Evolutionary conservation across 2,888 invertebrate species (phyloP), one percentile per base, ranked within the genome.

Genomic region (Archips xylosteana): DNA sequence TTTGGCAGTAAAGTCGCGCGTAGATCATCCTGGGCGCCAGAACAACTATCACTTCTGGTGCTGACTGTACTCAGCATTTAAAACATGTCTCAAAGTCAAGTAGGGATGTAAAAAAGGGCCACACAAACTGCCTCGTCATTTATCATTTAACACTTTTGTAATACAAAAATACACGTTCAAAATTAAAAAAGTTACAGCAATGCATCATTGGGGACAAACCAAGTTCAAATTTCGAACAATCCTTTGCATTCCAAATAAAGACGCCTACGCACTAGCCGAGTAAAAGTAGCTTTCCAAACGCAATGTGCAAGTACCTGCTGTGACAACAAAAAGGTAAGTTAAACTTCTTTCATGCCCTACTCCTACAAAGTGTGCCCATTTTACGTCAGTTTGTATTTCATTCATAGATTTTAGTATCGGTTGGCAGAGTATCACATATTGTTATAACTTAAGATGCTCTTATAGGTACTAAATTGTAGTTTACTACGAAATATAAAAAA

Each of bases 211-310:
- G 68, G 63, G 83, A 83, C 84, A 85, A 87, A 87, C 82, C 82
- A 83, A 85, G 81, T 82, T 85, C 80, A 85, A 84, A 85, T 76
- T 78, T 81, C 81, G 77, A 82, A 81, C 85, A 82, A 83, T 86
- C 87, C 87, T 87, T 85, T 76, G 78, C 81, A 83, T 82, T 80
- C 83, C 82, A 82, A 87, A 91, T 89, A 90, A 83, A 82, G 83
- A 80, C 90, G 81, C 93, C 93, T 87, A 92, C 93, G 86, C 90
- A 83, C 76, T 75, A 70, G 60, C 75, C 67, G 78, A 85, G 88
- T 89, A 89, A 90, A 87, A 91, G 89, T 87, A 77, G 86, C 91
- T 92, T 92, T 92, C 91, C 87, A 90, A 92, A 88, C 79, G 85
- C 85, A 89, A 88, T 87, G 85, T 63, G 73, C 73, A 64, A 69